Base-by-base conservation (phyloP, 1,140 invertebrate genomes). In the Drosophila micromelanica region DNA sequence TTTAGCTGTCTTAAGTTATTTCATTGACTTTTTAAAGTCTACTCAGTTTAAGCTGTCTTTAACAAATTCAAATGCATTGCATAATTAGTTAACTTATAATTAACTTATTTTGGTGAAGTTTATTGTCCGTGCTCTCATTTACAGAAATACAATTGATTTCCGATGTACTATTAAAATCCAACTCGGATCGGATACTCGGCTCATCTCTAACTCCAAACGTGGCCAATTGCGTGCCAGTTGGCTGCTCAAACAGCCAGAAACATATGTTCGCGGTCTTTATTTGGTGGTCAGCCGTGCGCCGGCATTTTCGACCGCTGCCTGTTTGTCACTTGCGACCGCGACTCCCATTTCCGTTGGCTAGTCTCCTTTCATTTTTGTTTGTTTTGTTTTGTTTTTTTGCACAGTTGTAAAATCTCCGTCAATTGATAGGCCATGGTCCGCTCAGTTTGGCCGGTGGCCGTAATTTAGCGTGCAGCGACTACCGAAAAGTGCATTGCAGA, bases 241-340 rank as follows among this genome's bases (percentile, higher is more conserved):
- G 32, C 49, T 65, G 69, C 73, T 52, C 17, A 52, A 35, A 35
- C 27, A 17, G 20, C 38, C 81, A 82, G 71, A 87, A 84, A 90
- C 87, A 90, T 90, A 87, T 91, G 89, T 89, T 91, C 77, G 89
- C 60, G 84, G 89, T 89, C 77, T 76, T 85, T 78, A 81, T 87
- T 89, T 76, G 79, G 89, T 77, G 82, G 89, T 90, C 73, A 65
- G 64, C 23, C 55, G 64, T 63, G 57, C 57, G 46, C 35, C 49
- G 51, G 35, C 57, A 32, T 45, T 61, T 49, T 42, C n/a, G 43
- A 63, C 68, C 43, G 63, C 70, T 52, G 72, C 62, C 84, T 77
- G 86, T 90, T 90, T 90, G 80, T 90, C 87, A 90, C 87, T 90
- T 86, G 61, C 65, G 70, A 85, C 80, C 81, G 78, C 80, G 77